Conservation (phyloP, 1,140 invertebrate genomes). For the Drosophila paulistorum region DNA sequence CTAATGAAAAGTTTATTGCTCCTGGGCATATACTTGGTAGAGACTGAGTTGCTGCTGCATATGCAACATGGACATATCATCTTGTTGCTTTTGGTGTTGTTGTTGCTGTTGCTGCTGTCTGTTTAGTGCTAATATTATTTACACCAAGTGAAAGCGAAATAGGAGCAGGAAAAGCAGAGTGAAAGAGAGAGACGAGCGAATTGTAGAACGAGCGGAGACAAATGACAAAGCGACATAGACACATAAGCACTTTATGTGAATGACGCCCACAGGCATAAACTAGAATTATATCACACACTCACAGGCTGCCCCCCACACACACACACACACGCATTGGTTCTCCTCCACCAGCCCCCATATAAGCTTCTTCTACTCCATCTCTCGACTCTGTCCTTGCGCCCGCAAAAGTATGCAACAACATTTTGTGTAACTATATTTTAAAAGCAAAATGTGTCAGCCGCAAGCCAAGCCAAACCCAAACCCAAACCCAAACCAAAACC, state of each 20-base stretch:
- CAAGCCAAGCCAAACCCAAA: constrained; percentile 36
- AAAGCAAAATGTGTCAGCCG: constrained; percentile 57
- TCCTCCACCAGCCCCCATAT: constrained; percentile 17
- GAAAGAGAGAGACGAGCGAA: background rate
- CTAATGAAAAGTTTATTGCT: constrained; percentile 80
- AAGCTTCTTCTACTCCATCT: background rate
- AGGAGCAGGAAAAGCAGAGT: background rate
- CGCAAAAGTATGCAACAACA: constrained; percentile 61
- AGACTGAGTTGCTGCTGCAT: constrained; percentile 34
- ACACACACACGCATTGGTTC: constrained; percentile 41
- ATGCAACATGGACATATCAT: constrained; percentile 32
- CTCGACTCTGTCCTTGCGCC: constrained; percentile 26
- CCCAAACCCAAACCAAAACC: constrained; percentile 24
- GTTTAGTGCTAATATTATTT: constrained; percentile 79
- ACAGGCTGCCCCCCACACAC: constrained; percentile 23
- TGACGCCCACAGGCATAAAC: constrained; percentile 73
- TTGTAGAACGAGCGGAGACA: constrained; percentile 15
- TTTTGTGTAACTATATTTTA: constrained; percentile 65
- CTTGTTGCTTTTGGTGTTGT: constrained; percentile 20
- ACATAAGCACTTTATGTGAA: constrained; percentile 77
- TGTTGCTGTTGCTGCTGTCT: constrained; percentile 33
- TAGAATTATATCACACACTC: constrained; percentile 66
- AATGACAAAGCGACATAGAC: constrained; percentile 64
- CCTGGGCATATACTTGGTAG: constrained; percentile 51
- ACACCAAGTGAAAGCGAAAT: constrained; percentile 35